These are phyloP conservation scores for Urophycis tenuis DNA, from an alignment of 2,797 vertebrate species.

Conservation along the genomic window DNA sequence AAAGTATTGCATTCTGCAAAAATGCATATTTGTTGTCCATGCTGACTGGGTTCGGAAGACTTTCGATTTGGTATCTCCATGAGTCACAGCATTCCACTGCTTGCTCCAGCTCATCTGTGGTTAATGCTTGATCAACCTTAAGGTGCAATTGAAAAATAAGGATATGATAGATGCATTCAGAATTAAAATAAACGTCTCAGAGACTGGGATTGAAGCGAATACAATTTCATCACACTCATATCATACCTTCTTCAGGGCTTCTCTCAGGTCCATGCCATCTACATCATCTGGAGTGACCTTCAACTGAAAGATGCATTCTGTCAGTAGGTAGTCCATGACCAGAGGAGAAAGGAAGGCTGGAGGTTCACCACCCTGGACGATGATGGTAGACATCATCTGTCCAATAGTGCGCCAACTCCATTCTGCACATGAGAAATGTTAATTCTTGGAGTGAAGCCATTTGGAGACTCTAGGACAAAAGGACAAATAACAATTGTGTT, in stretches of 20 bases:
- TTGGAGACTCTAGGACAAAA: constrained; percentile 8
- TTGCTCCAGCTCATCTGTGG: constrained; percentile 9
- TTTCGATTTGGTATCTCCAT: constrained; percentile 13
- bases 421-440: constrained; percentile 14
- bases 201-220: background rate
- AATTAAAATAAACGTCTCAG: constrained; percentile 5
- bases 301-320: background rate
- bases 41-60: constrained; percentile 7
- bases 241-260: background rate
- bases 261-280: background rate
- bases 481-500: background rate
- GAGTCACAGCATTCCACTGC: constrained; percentile 14
- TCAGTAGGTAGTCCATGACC: background rate
- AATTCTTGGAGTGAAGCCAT: constrained; percentile 14
- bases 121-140: constrained; percentile 21
- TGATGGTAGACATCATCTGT: constrained; percentile 14
- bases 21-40: constrained; percentile 12
- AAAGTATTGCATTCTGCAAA: constrained; percentile 8
- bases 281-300: constrained; percentile 9
- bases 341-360: constrained; percentile 5
- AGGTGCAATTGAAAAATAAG: constrained; percentile 8
- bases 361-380: constrained; percentile 15
- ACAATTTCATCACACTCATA: background rate
- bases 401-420: constrained; percentile 14
- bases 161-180: background rate